These are phyloP conservation scores for Chymomyza procnemis DNA, from an alignment of 2,888 invertebrate genomes.

Conservation along the genomic window DNA sequence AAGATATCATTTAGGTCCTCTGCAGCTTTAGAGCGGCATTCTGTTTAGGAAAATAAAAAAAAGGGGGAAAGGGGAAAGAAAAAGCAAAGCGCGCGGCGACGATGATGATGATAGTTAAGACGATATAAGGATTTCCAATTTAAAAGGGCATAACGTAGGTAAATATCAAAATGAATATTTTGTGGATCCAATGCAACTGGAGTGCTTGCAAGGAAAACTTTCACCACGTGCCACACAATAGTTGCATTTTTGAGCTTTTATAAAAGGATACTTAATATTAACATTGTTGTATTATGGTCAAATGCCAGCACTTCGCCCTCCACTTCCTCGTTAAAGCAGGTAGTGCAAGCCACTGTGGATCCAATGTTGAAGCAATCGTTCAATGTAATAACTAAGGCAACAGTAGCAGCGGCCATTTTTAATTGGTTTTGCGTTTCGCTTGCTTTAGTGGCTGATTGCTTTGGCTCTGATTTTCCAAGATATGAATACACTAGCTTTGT, in stretches of 20 bases:
- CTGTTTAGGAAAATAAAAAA: conserved; percentile 56
- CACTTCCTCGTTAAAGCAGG: conserved; percentile 93
- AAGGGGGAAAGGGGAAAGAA: neutral
- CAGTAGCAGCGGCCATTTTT: conserved; percentile 85
- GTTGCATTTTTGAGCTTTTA: conserved; percentile 18
- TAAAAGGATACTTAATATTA: conserved; percentile 85
- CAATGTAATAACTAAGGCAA: conserved; percentile 82
- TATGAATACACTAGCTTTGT: too few relatives aligned
- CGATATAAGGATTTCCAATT: conserved; percentile 56
- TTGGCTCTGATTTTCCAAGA: neutral
- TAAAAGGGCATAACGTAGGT: too few relatives aligned
- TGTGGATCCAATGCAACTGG: too few relatives aligned
- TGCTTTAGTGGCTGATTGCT: neutral
- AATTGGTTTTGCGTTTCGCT: conserved; percentile 40
- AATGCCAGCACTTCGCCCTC: conserved; percentile 96
- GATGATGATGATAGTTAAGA: conserved; percentile 15
- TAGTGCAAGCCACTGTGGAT: conserved; percentile 93
- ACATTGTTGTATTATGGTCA: conserved; percentile 94
- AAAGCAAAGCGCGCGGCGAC: neutral
- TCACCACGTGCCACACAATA: too few relatives aligned
- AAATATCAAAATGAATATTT: too few relatives aligned
- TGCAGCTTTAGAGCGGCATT: conserved; percentile 83
- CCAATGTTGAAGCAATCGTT: conserved; percentile 96
- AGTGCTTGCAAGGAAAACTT: conserved; percentile 17
- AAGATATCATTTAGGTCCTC: conserved; percentile 90